Percentiles rank a stretch among this genome's conserved stretches.
Evolutionary conservation across 2,113 vertebrate genomes (phyloP).

Genomic region (Notarius lentiginosus): DNA sequence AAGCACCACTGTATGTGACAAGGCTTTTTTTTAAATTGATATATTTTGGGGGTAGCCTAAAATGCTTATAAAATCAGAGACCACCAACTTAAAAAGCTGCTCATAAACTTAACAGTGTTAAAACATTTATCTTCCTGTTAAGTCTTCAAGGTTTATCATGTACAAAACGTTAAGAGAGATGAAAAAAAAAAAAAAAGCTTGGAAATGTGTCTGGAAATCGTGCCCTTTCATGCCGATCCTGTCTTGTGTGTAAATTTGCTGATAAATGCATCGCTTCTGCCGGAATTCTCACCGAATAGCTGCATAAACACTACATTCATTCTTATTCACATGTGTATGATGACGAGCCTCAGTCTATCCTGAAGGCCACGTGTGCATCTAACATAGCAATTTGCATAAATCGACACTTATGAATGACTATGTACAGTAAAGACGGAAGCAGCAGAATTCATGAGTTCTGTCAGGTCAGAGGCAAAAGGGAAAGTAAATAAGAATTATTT

Average conservation of each 20-base stretch:
- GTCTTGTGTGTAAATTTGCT: constrained; percentile 30
- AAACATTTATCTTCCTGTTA: background rate
- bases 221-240: background rate
- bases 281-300: constrained; percentile 13
- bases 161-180: background rate
- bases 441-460: background rate
- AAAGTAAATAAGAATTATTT: constrained; percentile 28
- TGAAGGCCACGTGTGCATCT: constrained; percentile 23
- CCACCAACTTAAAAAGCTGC: background rate
- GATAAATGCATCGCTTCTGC: constrained; percentile 8
- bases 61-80: background rate
- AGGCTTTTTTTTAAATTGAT: background rate
- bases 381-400: constrained; percentile 35
- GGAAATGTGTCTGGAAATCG: background rate
- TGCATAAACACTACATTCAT: constrained; percentile 36
- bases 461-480: constrained; percentile 13
- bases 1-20: background rate
- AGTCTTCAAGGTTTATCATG: background rate
- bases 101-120: background rate
- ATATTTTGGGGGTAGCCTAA: background rate
- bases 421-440: constrained; percentile 19
- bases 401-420: constrained; percentile 11
- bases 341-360: constrained; percentile 10
- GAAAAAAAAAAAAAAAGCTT: background rate
- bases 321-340: constrained; percentile 35